Evolutionary conservation across 2,113 vertebrate species (phyloP).

Genomic region (Gallinago undulata): DNA sequence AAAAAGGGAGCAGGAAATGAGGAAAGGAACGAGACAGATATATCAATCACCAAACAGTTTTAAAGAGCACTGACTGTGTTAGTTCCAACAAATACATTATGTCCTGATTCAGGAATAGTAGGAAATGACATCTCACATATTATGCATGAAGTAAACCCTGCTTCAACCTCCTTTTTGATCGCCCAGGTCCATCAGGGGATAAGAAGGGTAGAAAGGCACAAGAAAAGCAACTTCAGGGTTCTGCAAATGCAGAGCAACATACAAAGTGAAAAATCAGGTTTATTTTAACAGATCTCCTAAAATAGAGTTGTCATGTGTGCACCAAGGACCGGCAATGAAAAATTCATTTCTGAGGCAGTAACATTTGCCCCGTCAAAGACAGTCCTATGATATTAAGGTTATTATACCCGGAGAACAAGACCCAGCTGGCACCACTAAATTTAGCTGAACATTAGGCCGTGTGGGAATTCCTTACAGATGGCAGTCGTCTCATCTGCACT

Average conservation of each 20-base stretch:
- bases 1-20: neutral
- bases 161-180: neutral
- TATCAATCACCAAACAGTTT: neutral
- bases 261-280: neutral
- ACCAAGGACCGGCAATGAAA: neutral
- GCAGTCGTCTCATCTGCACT: neutral
- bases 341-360: neutral
- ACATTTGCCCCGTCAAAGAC: neutral
- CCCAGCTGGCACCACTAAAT: slow-evolving; percentile 28
- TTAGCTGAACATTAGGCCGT: neutral
- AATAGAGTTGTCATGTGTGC: neutral
- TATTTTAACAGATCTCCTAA: neutral
- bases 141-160: neutral
- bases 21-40: neutral
- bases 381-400: neutral
- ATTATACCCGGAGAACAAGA: slow-evolving; percentile 13
- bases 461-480: slow-evolving; percentile 40
- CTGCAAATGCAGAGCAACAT: neutral
- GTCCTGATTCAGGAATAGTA: neutral
- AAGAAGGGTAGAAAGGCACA: neutral
- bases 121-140: neutral
- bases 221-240: neutral
- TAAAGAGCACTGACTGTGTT: neutral
- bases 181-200: neutral
- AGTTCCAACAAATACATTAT: neutral